Evolutionary conservation across 2,113 vertebrate genomes (phyloP), one percentile per base, ranked within the genome.

Genomic region (Gymnogyps californianus): DNA sequence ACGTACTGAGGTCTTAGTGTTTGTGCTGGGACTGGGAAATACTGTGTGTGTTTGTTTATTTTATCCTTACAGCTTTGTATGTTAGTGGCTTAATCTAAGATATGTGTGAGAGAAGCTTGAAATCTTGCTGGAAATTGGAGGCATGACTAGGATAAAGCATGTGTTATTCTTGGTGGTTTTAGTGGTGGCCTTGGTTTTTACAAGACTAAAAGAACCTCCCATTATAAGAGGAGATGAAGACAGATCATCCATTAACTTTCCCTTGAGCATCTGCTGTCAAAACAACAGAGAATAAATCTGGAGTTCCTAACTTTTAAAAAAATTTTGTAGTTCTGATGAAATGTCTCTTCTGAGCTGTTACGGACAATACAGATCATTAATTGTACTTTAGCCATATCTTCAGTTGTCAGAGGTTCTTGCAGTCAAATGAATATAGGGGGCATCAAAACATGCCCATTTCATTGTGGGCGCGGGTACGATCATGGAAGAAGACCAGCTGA

Each of bases 151-250:
- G 26, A 26, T 40, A 64, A 62, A 84, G 26, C n/a, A 7, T 4
- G 1, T 64, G 6, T 79, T 72, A 38, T 61, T 92, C 10, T 82
- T 51, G 7, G 13, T 80, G 54, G 15, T n/a, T 92, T 92, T 80
- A 34, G 29, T 67, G n/a, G 34, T 89, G n/a, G 13, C 36, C 31
- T 91, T 93, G 58, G 13, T 54, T 88, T 94, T 94, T 85, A n/a
- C 46, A 83, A 79, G 49, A 72, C 13, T 49, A 3, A 38, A 91
- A 84, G 36, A 57, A 75, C 47, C 42, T 92, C 17, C 8, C 1
- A 1, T 81, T 94, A 5, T 42, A 78, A 84, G 74, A 83, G 9
- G 10, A 91, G 51, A 83, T 91, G 92, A 94, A 89, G 70, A 54
- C 29, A 65, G 34, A 31, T 80, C 8, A 46, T 87, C 17, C 11